A percentile compares a stretch with the other conserved stretches of the same genome.
These are phyloP conservation scores for Archaeoteleia sp. DNA, from an alignment of 2,888 invertebrate genomes.

Conservation along the genomic window DNA sequence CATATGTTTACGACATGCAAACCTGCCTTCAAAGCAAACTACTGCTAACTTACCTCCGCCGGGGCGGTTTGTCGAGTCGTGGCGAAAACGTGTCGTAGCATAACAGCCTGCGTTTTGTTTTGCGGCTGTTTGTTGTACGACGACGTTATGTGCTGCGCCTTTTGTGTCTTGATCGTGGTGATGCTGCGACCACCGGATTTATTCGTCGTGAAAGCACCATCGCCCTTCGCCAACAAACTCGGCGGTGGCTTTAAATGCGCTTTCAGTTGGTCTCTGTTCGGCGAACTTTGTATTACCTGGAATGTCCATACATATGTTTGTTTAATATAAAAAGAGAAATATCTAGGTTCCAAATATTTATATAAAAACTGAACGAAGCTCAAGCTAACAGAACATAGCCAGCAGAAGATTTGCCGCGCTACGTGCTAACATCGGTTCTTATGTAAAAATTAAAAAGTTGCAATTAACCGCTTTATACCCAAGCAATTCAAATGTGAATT, in stretches of 20 bases:
- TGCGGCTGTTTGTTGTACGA: conserved; percentile 67
- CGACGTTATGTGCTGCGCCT: conserved; percentile 64
- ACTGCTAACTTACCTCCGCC: conserved; percentile 61
- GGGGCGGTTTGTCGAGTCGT: conserved; percentile 68
- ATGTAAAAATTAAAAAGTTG: too few species aligned
- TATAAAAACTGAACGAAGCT: too few species aligned
- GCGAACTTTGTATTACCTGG: conserved; percentile 91
- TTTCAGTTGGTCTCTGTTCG: conserved; percentile 89
- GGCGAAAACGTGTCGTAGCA: conserved; percentile 70
- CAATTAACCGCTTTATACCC: too few species aligned
- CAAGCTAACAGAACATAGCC: too few species aligned
- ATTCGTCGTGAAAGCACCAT: conserved; percentile 66
- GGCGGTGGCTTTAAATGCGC: conserved; percentile 92
- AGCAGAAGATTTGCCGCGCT: too few species aligned
- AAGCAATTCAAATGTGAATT: too few species aligned
- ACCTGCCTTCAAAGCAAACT: too few species aligned
- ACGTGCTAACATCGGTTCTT: too few species aligned
- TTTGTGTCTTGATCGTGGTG: conserved; percentile 69
- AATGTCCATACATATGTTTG: conserved; percentile 7
- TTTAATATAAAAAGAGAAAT: background rate
- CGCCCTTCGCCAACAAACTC: conserved; percentile 79
- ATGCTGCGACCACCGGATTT: conserved; percentile 70
- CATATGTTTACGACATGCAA: too few species aligned
- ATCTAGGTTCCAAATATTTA: too few species aligned
- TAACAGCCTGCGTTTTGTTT: conserved; percentile 69